Evolutionary conservation across 2,888 invertebrate species (phyloP), one percentile per base, ranked within the genome.

Genomic region (Lucinisca nassula): DNA sequence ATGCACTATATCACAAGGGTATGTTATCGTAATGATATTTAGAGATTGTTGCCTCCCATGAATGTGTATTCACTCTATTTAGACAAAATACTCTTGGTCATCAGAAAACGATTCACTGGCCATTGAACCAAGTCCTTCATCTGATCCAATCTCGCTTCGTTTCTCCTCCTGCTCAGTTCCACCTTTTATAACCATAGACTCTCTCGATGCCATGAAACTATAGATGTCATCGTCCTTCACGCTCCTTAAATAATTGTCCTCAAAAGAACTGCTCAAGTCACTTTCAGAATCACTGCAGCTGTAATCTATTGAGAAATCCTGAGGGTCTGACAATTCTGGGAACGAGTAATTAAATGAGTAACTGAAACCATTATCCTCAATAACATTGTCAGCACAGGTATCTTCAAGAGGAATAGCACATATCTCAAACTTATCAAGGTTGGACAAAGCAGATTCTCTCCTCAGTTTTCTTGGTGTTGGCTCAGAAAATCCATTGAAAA

Each of bases 281-380:
- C 67, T 67, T 14, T 67, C 67, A 32, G 67, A 12, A 12, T 67
- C 67, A 67, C 67, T 67, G 21, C 67, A 67, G 35, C 67, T 67
- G 30, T 67, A 67, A 67, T 67, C 67, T 21, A 67, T 3, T 3
- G 67, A 67, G 35, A 35, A 67, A 67, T 67, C 67, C 21, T 76
- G 75, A 35, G 32, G 27, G 27, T 32, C 32, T 30, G 49, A 76
- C 27, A 76, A 76, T 67, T 79, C 74, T 10, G 51, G 82, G 67
- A 86, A 86, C 0, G 82, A 67, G 35, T 82, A 86, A 49, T 86
- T 70, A 37, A 86, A 86, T 3, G 86, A 86, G 27, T 86, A 86
- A 38, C 79, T 78, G 75, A 82, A 86, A 21, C 67, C 58, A 27
- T 79, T 35, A 0, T 75, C 55, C 8, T 61, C 61, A 35, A 21